Base-by-base conservation (phyloP, 2,888 invertebrate species). In the Creontiades dilutus region DNA sequence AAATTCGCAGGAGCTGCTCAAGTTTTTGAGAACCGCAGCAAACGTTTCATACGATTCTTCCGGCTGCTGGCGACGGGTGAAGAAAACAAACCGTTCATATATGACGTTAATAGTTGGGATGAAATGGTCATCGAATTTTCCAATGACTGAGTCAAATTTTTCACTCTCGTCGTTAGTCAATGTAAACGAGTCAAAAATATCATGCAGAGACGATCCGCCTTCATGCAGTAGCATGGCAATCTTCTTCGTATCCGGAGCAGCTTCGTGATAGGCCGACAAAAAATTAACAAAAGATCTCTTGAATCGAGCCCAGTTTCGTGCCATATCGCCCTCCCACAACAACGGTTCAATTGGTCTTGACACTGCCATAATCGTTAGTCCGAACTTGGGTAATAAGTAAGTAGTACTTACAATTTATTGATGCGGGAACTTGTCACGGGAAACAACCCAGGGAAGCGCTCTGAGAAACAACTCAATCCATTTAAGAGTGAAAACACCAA, bases 181-280 rank as follows among this genome's bases (percentile, higher is more conserved):
- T 14, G 4, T 16, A 14, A 86, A 68, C 13, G 68, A 75, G 16
- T 86, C 76, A 23, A 86, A 86, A 13, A 75, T 47, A 76, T 86
- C 86, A 46, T 86, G 46, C 11, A 75, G 75, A 12, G 46, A 3
- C 2, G 68, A 23, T 4, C 86, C 75, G 1, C 75, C 75, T 46
- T 75, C 76, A n/a, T 86, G 68, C 0, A 86, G 75, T n/a, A 86
- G 23, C 68, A 86, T 75, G 2, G 86, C 86, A 75, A 76, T 86
- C 27, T 86, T 86, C 47, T 75, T 68, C 9, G 28, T 12, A 23
- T 68, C 86, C 0, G 37, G 0, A 3, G 76, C 75, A 1, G 5
- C 37, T 0, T 75, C 76, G 75, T 86, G 86, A 86, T 86, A 86
- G 37, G 46, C 86, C 5, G 47, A 23, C 3, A 86, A 1, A 23